phyloP scores from a whole-genome alignment of 1,140 invertebrate genomes.

The Belonocnema kinseyi region DNA sequence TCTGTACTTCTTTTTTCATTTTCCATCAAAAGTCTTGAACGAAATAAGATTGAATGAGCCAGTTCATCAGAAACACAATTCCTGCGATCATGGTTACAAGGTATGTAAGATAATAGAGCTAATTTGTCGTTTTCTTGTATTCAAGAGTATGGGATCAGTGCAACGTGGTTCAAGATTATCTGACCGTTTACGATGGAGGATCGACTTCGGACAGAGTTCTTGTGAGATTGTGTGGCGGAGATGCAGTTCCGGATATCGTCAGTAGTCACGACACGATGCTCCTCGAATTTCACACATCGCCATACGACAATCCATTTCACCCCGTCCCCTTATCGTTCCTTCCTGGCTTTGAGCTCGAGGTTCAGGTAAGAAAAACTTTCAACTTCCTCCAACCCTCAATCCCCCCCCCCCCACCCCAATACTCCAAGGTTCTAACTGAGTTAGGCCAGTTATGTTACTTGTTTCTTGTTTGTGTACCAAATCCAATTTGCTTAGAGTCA shows the following conservation, averaged over 20 bases:
- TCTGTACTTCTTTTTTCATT: too few relatives aligned
- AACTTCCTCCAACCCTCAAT: not conserved
- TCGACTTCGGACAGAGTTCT: slow-evolving; percentile 83
- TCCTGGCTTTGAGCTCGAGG: slow-evolving; percentile 88
- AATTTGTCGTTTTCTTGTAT: not conserved
- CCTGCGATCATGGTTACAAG: too few relatives aligned
- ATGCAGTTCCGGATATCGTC: slow-evolving; percentile 87
- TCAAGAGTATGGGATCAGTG: slow-evolving; percentile 85
- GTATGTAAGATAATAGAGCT: not conserved
- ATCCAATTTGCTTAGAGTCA: slow-evolving; percentile 27
- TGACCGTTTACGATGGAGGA: slow-evolving; percentile 89
- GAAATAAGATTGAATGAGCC: too few relatives aligned
- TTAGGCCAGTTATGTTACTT: slow-evolving; percentile 26
- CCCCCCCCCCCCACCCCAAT: not conserved
- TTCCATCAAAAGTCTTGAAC: too few relatives aligned
- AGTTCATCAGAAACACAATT: too few relatives aligned
- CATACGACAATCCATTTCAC: slow-evolving; percentile 88
- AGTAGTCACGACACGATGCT: slow-evolving; percentile 87
- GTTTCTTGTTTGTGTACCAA: slow-evolving; percentile 29
- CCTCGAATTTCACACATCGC: slow-evolving; percentile 88
- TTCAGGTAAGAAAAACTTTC: slow-evolving; percentile 78
- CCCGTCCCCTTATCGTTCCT: slow-evolving; percentile 85
- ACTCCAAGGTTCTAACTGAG: slow-evolving; percentile 4
- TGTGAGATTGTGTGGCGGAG: slow-evolving; percentile 88
- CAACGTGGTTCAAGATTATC: slow-evolving; percentile 87